Percentiles rank a stretch among this genome's conserved stretches.
Conservation (phyloP, 2,888 invertebrate species). For the Zaprionus lineosus region DNA sequence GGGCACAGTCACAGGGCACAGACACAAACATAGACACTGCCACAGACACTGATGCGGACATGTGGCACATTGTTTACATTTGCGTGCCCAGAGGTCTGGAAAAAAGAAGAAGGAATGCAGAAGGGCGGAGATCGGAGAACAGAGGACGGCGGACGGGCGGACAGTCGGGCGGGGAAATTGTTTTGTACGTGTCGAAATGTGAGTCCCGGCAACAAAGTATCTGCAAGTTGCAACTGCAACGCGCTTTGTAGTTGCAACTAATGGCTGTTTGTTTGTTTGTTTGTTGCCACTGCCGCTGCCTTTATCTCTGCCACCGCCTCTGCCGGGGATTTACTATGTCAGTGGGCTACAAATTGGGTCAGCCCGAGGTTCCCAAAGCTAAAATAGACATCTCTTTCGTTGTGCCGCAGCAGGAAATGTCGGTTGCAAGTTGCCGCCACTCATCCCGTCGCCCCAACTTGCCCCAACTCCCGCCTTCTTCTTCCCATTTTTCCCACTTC, state of each 20-base stretch:
- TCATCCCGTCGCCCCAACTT: too few relatives aligned
- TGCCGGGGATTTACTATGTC: constrained; percentile 33
- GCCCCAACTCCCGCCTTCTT: neutral
- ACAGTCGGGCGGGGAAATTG: constrained; percentile 28
- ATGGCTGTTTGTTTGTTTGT: constrained; percentile 25
- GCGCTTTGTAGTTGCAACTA: constrained; percentile 41
- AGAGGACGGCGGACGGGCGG: constrained; percentile 15
- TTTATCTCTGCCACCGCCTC: too few relatives aligned
- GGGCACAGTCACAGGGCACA: constrained; percentile 17
- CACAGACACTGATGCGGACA: constrained; percentile 16
- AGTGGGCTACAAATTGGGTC: constrained; percentile 60
- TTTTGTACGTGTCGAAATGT: constrained; percentile 68
- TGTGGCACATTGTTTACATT: constrained; percentile 50
- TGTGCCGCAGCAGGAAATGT: constrained; percentile 56
- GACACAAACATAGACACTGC: constrained; percentile 1
- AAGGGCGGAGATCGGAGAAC: neutral
- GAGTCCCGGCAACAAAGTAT: constrained; percentile 42
- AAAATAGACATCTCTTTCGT: constrained; percentile 52
- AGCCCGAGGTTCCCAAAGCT: constrained; percentile 26
- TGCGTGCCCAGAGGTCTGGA: constrained; percentile 40
- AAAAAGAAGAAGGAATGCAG: neutral
- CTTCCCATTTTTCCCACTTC: neutral
- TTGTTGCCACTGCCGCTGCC: constrained; percentile 3
- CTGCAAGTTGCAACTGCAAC: constrained; percentile 37
- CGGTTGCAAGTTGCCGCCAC: constrained; percentile 41